Evolutionary conservation across 2,113 vertebrate species (phyloP).

Genomic region (Microtus richardsoni): DNA sequence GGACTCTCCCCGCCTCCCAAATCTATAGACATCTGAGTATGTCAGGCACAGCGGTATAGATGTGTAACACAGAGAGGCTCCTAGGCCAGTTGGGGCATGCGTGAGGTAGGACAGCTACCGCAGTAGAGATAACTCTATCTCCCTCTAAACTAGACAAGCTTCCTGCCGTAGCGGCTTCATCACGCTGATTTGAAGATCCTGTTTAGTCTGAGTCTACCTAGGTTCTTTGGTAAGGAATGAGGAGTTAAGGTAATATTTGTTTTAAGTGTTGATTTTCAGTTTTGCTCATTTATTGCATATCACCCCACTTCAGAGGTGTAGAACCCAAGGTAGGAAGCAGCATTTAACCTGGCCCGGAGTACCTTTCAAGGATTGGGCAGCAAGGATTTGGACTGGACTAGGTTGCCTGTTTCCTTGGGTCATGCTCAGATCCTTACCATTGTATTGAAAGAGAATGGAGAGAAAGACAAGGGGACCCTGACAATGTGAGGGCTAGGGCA

Average conservation of each 20-base stretch:
- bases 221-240: not conserved
- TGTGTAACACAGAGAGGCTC: not conserved
- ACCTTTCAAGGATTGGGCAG: not conserved
- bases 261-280: not conserved
- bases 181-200: not conserved
- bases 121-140: too few species aligned
- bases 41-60: not conserved
- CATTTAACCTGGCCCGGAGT: not conserved
- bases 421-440: fast-evolving
- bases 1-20: not conserved
- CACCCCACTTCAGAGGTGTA: not conserved
- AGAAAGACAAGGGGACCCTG: fast-evolving
- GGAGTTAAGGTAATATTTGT: not conserved
- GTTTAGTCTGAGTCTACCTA: not conserved
- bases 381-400: not conserved
- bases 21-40: not conserved
- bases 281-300: not conserved
- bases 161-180: not conserved
- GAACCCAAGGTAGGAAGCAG: not conserved
- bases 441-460: not conserved
- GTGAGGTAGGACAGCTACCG: not conserved
- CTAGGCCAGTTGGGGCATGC: not conserved
- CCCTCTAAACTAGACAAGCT: not conserved
- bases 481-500: not conserved
- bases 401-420: not conserved